A percentile compares a stretch with the other conserved stretches of the same genome.
Conservation (phyloP, 2,888 invertebrate species). For the Melinopterus prodromus region DNA sequence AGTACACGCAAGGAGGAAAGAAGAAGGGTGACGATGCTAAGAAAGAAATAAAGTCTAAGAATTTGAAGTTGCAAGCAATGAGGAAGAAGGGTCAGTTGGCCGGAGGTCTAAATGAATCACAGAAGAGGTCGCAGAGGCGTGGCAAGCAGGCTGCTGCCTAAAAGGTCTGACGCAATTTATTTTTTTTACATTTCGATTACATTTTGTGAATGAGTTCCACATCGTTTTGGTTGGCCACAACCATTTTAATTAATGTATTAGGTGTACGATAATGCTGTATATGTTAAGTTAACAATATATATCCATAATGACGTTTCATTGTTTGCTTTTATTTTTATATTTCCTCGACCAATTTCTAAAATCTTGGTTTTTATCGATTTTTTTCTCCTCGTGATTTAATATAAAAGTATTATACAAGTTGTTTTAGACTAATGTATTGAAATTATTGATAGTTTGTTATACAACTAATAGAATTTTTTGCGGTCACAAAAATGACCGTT, state of each 20-base stretch:
- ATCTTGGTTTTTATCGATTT: background rate
- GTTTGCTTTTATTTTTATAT: background rate
- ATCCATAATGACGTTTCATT: background rate
- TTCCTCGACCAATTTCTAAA: background rate
- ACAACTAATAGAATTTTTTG: no score
- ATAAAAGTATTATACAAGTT: no score
- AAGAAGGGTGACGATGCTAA: slow-evolving; percentile 54
- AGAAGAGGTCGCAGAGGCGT: slow-evolving; percentile 53
- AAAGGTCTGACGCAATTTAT: slow-evolving; percentile 5
- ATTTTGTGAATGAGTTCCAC: slow-evolving; percentile 14
- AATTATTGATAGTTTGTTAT: no score
- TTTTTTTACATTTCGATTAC: slow-evolving; percentile 22
- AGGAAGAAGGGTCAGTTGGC: slow-evolving; percentile 57
- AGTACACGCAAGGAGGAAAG: slow-evolving; percentile 57
- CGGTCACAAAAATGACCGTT: no score
- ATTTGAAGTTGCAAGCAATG: slow-evolving; percentile 59
- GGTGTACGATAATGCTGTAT: background rate
- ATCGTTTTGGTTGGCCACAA: background rate
- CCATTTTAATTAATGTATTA: background rate
- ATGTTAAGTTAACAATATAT: slow-evolving; percentile 4
- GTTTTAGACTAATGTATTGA: no score
- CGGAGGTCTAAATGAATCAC: slow-evolving; percentile 54
- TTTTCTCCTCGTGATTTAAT: no score
- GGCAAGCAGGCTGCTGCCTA: slow-evolving; percentile 15
- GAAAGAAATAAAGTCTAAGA: slow-evolving; percentile 57